Evolutionary conservation across 2,888 invertebrate genomes (phyloP), one percentile per base, ranked within the genome.

Genomic region (Polymixis lichenea): DNA sequence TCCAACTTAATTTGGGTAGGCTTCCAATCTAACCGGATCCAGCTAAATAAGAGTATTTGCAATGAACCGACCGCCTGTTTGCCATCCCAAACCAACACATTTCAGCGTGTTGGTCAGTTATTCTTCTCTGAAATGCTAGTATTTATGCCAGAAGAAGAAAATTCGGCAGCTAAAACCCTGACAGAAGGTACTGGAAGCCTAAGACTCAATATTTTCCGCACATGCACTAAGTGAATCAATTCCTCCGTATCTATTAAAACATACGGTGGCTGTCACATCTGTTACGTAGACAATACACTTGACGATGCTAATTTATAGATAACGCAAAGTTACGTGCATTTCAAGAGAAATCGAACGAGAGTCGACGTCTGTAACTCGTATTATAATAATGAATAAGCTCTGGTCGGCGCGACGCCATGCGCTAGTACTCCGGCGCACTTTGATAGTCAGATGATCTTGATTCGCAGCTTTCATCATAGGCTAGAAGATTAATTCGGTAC

Each of bases 281-380:
- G 77, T 87, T 86, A 90, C 88, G 88, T 87, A 88, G 88, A 88
- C 88, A 86, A 85, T 83, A 88, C 88, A 90, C 91, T 92, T 91
- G 90, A 91, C 46, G 69, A 88, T 93, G 92, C 58, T 90, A 93
- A 94, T 93, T 93, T 91, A 93, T 91, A 93, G 92, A 94, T 91
- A 93, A 93, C 91, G 91, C 92, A 92, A 94, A 94, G 91, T 92
- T 93, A 94, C 93, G 93, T 94, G 90, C 93, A 94, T 94, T 91
- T 82, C 91, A 91, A 92, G 84, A 79, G 85, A 88, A 86, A 78
- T 80, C 83, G 86, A 77, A 81, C 86, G 75, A 80, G 84, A 86
- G 75, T 88, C 88, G 90, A 89, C 89, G 89, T 91, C 88, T 89
- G 90, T 92, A 89, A 89, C 89, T 90, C 86, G 89, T 80, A 85